Evolutionary conservation across 2,797 vertebrate genomes (phyloP).

Genomic region (Gymnopithys bicolor): DNA sequence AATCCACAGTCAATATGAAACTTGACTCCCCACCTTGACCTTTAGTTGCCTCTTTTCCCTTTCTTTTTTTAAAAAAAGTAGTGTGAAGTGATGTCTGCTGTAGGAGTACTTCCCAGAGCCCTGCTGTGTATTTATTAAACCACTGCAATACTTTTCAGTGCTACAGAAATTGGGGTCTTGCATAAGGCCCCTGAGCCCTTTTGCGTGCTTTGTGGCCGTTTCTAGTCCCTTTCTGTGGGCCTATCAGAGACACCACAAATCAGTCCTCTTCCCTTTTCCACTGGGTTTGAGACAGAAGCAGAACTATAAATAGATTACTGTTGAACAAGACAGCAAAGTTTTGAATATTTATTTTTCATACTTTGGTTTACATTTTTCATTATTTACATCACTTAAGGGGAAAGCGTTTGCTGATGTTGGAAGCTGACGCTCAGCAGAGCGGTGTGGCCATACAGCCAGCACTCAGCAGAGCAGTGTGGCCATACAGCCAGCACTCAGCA

Average conservation of each 20-base stretch:
- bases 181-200: background rate
- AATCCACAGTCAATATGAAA: background rate
- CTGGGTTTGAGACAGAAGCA: background rate
- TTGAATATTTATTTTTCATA: conserved; percentile 21
- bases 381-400: background rate
- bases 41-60: background rate
- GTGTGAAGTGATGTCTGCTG: background rate
- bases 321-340: background rate
- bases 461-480: background rate
- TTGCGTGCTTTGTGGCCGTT: background rate
- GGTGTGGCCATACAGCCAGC: no score
- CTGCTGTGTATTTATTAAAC: background rate
- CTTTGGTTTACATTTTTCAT: background rate
- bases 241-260: background rate
- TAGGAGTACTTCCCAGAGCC: background rate
- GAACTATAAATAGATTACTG: background rate
- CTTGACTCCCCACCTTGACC: background rate
- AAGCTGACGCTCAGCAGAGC: background rate
- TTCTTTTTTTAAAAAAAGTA: background rate
- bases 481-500: no score
- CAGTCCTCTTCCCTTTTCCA: background rate
- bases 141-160: background rate
- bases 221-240: background rate
- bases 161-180: conserved; percentile 5
- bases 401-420: background rate